Base-by-base conservation (phyloP, 2,888 invertebrate genomes). In the Drosophila vallismaia region DNA sequence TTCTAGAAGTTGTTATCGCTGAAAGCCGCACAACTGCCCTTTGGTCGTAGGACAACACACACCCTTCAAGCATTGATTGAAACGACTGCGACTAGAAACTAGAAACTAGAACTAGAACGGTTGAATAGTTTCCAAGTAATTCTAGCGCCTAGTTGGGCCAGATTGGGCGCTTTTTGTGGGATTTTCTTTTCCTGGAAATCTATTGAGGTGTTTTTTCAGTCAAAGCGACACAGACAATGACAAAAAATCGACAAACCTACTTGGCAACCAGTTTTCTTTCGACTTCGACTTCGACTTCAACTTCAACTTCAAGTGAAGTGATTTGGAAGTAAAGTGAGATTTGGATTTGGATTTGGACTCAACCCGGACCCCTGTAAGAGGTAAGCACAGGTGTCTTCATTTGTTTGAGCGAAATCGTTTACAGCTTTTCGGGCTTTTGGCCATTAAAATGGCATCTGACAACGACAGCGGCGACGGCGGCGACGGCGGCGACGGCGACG, bases 331-430 rank as follows among this genome's bases (percentile, higher is more conserved):
- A 4, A 36, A 36, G 36, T 36, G 5, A n/a, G n/a, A 36, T 12
- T n/a, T n/a, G n/a, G n/a, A 19, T 19, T 19, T 19, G 19, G 19
- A 19, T 19, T 19, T 19, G 19, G 19, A 19, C 19, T 19, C 19
- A 19, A 19, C 19, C 19, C 19, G 19, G 19, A 19, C 19, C 19
- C 19, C 19, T 2, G 19, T 19, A 19, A 19, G 19, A 1, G 19
- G 1, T 19, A 19, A 19, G 19, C 59, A 38, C 38, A 51, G 44
- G 60, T 45, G 79, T 57, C 63, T 77, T 79, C 80, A 83, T 77
- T 80, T 79, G 77, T 69, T 59, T 71, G 74, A 66, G 74, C 76
- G 60, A 80, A 80, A 68, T 67, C 69, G 79, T 78, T 83, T 80
- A 80, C 83, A 79, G 77, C 80, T 76, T 75, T 56, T 70, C 33